phyloP scores from a whole-genome alignment of 1,140 invertebrate species.

The Nautilus pompilius region DNA sequence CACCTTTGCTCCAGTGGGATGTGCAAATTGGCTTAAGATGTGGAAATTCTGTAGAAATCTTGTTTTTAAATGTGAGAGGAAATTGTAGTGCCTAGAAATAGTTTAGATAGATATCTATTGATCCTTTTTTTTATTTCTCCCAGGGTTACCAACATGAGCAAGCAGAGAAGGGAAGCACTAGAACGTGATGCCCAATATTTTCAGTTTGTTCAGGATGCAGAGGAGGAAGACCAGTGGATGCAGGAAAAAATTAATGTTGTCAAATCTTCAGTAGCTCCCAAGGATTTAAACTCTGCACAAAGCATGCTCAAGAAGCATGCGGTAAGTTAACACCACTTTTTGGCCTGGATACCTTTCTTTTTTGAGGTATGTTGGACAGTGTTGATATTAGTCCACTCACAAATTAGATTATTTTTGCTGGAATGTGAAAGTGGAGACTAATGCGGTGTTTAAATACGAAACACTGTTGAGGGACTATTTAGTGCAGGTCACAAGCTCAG shows the following conservation, averaged over 20 bases:
- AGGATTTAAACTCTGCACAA: conserved; percentile 85
- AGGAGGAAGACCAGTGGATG: conserved; percentile 98
- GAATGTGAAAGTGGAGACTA: too few species aligned
- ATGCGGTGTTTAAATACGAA: too few species aligned
- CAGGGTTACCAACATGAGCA: conserved; percentile 64
- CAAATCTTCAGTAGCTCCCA: conserved; percentile 84
- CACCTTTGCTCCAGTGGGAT: too few species aligned
- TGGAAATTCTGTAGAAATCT: neutral
- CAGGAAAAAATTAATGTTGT: conserved; percentile 91
- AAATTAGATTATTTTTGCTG: too few species aligned
- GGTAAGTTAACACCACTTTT: conserved; percentile 52
- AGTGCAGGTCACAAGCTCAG: too few species aligned
- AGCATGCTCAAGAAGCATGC: conserved; percentile 94
- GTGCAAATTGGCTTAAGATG: too few species aligned
- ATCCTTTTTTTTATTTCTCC: conserved; percentile 5
- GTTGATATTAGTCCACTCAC: too few species aligned
- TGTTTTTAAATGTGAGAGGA: too few species aligned
- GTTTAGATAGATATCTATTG: too few species aligned
- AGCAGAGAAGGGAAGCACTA: conserved; percentile 74
- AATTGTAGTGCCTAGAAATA: too few species aligned
- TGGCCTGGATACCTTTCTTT: neutral
- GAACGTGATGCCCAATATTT: conserved; percentile 91
- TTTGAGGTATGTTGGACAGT: too few species aligned
- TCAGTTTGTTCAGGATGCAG: conserved; percentile 94
- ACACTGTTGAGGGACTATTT: too few species aligned